These are phyloP conservation scores for Odobenus rosmarus DNA, from an alignment of 2,113 vertebrate species.

Conservation along the genomic window DNA sequence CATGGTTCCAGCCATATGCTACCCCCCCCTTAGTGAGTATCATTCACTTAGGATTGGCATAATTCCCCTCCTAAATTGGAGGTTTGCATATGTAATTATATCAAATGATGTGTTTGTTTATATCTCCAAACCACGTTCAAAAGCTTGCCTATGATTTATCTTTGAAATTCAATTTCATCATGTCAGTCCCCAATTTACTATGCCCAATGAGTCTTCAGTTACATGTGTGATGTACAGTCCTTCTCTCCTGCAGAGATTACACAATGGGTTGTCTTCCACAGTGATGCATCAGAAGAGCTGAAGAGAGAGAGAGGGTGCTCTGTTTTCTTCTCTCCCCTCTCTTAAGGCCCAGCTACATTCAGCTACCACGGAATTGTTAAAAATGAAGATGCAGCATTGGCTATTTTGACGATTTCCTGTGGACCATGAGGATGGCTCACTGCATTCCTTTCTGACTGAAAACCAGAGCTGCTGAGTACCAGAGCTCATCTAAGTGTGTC, in stretches of 20 bases:
- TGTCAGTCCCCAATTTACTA: conserved; percentile 79
- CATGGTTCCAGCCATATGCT: conserved; percentile 24
- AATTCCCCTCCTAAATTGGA: conserved; percentile 79
- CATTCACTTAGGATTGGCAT: conserved; percentile 78
- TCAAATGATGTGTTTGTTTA: conserved; percentile 86
- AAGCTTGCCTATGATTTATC: conserved; percentile 80
- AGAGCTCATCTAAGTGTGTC: not conserved
- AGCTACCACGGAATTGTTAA: not conserved
- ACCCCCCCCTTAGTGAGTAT: conserved; percentile 43
- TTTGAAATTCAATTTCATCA: conserved; percentile 83
- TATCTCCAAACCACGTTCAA: conserved; percentile 78
- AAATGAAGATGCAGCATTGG: not conserved
- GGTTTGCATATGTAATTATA: conserved; percentile 83
- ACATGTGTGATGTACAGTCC: not conserved
- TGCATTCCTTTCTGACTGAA: not conserved
- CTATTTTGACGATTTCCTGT: not conserved
- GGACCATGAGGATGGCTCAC: not conserved
- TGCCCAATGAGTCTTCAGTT: conserved; percentile 74
- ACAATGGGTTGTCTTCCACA: not conserved
- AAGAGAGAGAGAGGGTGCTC: not conserved
- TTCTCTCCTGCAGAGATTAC: not conserved
- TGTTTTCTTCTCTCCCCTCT: not conserved
- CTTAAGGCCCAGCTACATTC: not conserved
- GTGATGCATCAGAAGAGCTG: not conserved
- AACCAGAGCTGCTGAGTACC: too few species aligned